Percentiles rank a stretch among this genome's conserved stretches.
Evolutionary conservation across 2,797 vertebrate species (phyloP).

Genomic region (Anabas testudineus): DNA sequence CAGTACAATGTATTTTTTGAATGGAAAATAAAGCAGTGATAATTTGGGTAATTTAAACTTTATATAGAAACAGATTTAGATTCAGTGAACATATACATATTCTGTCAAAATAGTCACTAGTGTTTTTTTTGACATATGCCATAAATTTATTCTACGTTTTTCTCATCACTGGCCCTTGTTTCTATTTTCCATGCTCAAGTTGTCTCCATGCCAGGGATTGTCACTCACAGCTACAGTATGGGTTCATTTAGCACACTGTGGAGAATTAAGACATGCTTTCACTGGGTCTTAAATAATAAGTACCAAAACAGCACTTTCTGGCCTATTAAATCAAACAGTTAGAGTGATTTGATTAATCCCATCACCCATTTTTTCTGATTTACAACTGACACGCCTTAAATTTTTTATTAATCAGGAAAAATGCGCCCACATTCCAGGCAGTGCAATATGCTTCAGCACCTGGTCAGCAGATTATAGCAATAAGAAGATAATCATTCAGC

Average conservation of each 20-base stretch:
- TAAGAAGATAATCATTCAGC: constrained; percentile 4
- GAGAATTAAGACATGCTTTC: constrained; percentile 2
- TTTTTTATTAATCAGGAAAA: constrained; percentile 45
- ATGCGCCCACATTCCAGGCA: constrained; percentile 7
- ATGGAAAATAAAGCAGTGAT: neutral
- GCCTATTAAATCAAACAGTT: constrained; percentile 27
- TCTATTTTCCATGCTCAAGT: neutral
- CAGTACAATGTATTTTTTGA: neutral
- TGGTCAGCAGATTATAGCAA: constrained; percentile 37
- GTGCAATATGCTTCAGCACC: constrained; percentile 29
- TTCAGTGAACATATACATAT: neutral
- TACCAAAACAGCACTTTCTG: constrained; percentile 21
- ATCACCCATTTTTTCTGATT: constrained; percentile 26
- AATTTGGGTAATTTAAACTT: neutral
- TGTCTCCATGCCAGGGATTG: neutral
- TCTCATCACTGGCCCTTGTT: neutral
- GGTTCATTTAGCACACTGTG: neutral
- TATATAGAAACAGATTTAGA: neutral
- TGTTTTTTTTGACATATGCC: neutral
- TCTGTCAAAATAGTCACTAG: neutral
- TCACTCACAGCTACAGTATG: neutral
- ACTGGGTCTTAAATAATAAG: constrained; percentile 25
- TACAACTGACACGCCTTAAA: constrained; percentile 29
- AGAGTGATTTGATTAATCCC: constrained; percentile 31
- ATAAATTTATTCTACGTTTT: neutral